Evolutionary conservation across 2,797 vertebrate genomes (phyloP).

Genomic region (Hoplostethus atlanticus): DNA sequence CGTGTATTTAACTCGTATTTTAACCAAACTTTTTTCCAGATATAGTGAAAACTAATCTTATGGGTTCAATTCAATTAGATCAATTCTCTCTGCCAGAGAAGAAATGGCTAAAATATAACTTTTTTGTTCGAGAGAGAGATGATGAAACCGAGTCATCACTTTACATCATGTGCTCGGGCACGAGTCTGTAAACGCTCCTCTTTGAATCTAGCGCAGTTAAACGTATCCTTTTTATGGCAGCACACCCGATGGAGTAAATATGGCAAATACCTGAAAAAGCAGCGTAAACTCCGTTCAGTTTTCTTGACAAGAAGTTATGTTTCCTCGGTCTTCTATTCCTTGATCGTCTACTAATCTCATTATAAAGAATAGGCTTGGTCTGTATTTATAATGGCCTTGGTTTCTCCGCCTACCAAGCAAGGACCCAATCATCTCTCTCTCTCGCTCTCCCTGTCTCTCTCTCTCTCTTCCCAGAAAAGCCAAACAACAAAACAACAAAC

Average conservation of each 20-base stretch:
- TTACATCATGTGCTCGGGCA: constrained; percentile 18
- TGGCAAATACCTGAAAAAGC: constrained; percentile 51
- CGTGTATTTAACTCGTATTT: too few relatives aligned
- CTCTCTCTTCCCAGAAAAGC: not conserved
- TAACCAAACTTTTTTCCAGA: too few relatives aligned
- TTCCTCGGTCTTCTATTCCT: not conserved
- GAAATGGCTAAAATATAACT: too few relatives aligned
- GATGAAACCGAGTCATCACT: constrained; percentile 38
- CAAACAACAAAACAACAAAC: not conserved
- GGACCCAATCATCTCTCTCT: not conserved
- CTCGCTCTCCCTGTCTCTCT: too few relatives aligned
- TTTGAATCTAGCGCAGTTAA: not conserved
- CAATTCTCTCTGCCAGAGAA: too few relatives aligned
- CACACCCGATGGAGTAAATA: not conserved
- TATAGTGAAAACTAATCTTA: too few relatives aligned
- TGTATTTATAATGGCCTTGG: constrained; percentile 34
- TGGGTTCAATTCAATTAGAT: too few relatives aligned
- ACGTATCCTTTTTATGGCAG: too few relatives aligned
- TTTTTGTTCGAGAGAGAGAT: not conserved
- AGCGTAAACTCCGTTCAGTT: not conserved
- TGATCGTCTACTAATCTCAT: not conserved
- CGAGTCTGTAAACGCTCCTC: not conserved
- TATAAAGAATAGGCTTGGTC: accelerated
- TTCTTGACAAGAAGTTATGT: not conserved
- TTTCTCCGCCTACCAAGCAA: constrained; percentile 46